Evolutionary conservation across 2,797 vertebrate species (phyloP), one percentile per base, ranked within the genome.

Genomic region (Sebastes hubbsi): DNA sequence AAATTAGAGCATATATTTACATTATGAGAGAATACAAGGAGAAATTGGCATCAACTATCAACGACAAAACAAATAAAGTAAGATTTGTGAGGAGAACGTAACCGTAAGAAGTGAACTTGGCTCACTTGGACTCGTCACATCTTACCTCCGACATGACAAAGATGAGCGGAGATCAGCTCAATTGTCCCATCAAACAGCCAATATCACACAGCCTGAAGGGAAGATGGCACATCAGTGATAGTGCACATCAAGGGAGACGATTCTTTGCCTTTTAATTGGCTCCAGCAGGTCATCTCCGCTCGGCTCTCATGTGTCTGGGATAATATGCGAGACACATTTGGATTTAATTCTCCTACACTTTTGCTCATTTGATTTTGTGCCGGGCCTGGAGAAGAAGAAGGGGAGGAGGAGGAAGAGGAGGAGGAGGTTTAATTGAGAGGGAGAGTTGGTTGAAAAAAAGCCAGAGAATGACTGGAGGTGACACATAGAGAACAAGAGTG

Each of bases 391-490:
- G 77, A 75, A 82, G 73, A 73, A 27, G 77, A 34, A 29, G 56
- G 4, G 12, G 29, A 25, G 61, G 61, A 66, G 66, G 73, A 22
- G 80, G 32, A 25, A 58, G 25, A 25, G 25, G 25, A 25, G 25
- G 25, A 22, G 80, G 59, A 66, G 69, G 82, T 75, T 86, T 92
- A 92, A 93, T 94, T 91, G 88, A 91, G 85, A 86, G 72, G 87
- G 89, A 92, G 79, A 85, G 86, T 30, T 75, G 82, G 87, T 79
- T 82, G 74, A 29, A 29, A 18, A 25, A 65, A 81, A 85, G 78
- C 24, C 14, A 4, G 66, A 72, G 83, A 73, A 92, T 88, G 86
- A 93, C 88, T 88, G 90, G 87, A 92, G 91, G 91, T 92, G 90
- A 90, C 89, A 88, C 85, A 87, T 29, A 1, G 82, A 86, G 88